phyloP scores from a whole-genome alignment of 2,888 invertebrate species.

The Pelosia muscerda region DNA sequence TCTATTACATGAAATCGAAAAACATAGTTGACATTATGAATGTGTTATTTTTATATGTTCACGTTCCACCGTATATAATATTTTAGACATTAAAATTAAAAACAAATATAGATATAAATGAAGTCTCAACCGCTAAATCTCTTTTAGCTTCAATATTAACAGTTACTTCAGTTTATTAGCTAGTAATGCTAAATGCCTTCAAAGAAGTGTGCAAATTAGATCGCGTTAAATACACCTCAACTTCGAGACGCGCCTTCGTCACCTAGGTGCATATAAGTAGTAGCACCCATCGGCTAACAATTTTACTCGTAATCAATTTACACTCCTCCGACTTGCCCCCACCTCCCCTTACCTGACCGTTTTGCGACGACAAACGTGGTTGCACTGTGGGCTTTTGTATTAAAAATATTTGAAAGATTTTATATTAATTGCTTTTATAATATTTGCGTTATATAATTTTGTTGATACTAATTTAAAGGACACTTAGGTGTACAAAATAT shows the following conservation, averaged over 20 bases:
- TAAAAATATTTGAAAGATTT: constrained; percentile 15
- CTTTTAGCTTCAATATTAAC: constrained; percentile 25
- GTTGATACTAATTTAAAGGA: background rate
- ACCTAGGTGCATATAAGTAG: constrained; percentile 79
- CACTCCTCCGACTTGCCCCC: constrained; percentile 60
- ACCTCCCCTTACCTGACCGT: constrained; percentile 54
- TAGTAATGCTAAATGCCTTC: constrained; percentile 36
- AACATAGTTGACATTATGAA: too few species aligned
- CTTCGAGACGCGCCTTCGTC: constrained; percentile 11
- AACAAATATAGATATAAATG: background rate
- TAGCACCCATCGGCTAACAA: constrained; percentile 70
- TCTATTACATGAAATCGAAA: background rate
- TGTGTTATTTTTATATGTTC: background rate
- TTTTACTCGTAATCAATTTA: constrained; percentile 83
- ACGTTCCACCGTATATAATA: too few species aligned
- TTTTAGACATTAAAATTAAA: too few species aligned
- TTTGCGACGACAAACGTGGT: constrained; percentile 49
- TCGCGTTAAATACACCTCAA: constrained; percentile 61
- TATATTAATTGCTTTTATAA: background rate
- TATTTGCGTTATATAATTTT: background rate
- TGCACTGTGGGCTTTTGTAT: constrained; percentile 36
- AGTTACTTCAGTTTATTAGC: constrained; percentile 53
- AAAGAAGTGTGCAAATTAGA: constrained; percentile 71
- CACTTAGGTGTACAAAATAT: background rate
- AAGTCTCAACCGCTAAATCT: background rate